Evolutionary conservation across 2,797 vertebrate genomes (phyloP).

Genomic region (Vultur gryphus): DNA sequence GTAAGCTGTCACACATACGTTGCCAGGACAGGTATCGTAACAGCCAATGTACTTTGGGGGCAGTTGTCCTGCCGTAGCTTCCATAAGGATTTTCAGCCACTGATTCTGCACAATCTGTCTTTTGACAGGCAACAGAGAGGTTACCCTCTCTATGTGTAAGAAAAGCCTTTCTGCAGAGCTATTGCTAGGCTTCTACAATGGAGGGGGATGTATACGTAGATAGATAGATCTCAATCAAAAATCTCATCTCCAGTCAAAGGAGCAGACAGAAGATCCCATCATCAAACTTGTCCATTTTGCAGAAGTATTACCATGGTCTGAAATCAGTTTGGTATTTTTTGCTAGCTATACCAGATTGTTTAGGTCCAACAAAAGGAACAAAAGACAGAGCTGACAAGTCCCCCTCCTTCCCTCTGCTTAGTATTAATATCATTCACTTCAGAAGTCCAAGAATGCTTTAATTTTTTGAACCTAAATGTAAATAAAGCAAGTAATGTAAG

Average conservation of each 20-base stretch:
- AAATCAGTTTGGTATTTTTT: background rate
- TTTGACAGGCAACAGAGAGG: background rate
- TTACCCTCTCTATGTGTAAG: background rate
- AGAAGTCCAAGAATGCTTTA: background rate
- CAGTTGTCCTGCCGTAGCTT: background rate
- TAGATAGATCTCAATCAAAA: background rate
- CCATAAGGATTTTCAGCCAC: background rate
- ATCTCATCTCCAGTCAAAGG: background rate
- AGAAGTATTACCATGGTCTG: background rate
- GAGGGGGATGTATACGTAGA: background rate
- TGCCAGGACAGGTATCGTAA: background rate
- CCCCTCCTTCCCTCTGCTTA: background rate
- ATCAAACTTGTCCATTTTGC: background rate
- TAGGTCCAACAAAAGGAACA: background rate
- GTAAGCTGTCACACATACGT: fast-evolving
- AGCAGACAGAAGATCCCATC: background rate
- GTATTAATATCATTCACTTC: slow-evolving; percentile 6
- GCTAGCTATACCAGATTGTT: background rate
- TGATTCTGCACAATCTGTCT: background rate
- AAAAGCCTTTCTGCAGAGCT: background rate
- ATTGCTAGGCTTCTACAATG: background rate
- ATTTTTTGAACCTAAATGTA: slow-evolving; percentile 58
- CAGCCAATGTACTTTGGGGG: background rate
- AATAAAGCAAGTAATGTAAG: slow-evolving; percentile 33
- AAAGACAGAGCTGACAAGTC: background rate